Conservation (phyloP, 2,888 invertebrate genomes). For the Sipunculus nudus region DNA sequence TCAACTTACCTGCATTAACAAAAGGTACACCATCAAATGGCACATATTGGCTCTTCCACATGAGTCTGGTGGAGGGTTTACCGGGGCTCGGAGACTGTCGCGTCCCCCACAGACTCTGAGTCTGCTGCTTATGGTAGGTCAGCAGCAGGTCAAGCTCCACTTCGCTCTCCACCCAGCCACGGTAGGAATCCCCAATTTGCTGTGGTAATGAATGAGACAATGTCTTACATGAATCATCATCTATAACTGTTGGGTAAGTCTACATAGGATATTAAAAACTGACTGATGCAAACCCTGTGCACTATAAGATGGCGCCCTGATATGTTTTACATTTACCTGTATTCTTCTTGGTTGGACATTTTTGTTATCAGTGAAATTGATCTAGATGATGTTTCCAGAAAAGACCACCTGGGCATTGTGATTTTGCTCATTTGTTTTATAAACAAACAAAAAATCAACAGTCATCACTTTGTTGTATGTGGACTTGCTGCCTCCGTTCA, state of each 20-base stretch:
- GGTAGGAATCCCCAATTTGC: slow-evolving; percentile 65
- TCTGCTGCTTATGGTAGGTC: slow-evolving; percentile 65
- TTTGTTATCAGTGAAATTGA: too few species aligned
- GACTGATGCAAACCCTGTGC: too few species aligned
- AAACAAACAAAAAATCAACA: too few species aligned
- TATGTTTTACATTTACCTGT: too few species aligned
- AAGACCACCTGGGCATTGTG: too few species aligned
- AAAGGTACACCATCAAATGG: slow-evolving; percentile 67
- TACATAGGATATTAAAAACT: too few species aligned
- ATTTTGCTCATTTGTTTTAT: too few species aligned
- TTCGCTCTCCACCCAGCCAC: slow-evolving; percentile 65
- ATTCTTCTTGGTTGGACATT: too few species aligned
- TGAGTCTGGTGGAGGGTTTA: slow-evolving; percentile 62
- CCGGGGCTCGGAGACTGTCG: slow-evolving; percentile 64
- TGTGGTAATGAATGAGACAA: slow-evolving; percentile 43
- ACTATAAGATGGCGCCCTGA: too few species aligned
- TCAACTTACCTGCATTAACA: slow-evolving; percentile 60
- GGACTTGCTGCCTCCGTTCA: too few species aligned
- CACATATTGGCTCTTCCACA: slow-evolving; percentile 67
- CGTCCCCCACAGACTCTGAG: slow-evolving; percentile 65
- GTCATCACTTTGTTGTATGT: too few species aligned
- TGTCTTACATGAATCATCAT: neutral
- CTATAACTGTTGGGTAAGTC: neutral
- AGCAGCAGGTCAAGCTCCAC: slow-evolving; percentile 62
- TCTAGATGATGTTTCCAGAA: too few species aligned